Evolutionary conservation across 2,888 invertebrate genomes (phyloP).

Genomic region (Lamellibrachia columna): DNA sequence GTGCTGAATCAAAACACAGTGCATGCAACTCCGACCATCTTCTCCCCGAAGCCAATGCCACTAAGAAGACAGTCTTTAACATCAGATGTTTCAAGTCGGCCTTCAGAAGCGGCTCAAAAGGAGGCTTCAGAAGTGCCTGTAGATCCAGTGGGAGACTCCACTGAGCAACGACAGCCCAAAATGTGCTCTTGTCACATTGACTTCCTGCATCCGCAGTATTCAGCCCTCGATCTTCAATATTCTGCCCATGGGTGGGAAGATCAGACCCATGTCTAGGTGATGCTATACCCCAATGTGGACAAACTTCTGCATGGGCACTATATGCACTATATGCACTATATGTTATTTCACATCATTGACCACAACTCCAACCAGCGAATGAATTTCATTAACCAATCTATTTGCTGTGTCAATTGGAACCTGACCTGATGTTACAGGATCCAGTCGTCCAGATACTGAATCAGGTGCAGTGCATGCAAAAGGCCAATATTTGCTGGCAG

Average conservation of each 20-base stretch:
- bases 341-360: neutral
- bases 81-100: neutral
- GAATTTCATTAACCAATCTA: neutral
- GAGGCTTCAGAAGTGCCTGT: neutral
- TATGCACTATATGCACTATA: neutral
- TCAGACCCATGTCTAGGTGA: too few species aligned
- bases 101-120: neutral
- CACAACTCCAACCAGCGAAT: neutral
- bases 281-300: too few species aligned
- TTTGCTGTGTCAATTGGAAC: neutral
- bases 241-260: too few species aligned
- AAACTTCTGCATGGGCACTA: too few species aligned
- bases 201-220: too few species aligned
- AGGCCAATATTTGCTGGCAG: neutral
- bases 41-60: neutral
- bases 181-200: too few species aligned
- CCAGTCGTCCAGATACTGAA: conserved; percentile 3
- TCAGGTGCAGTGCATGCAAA: neutral
- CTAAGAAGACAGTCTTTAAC: neutral
- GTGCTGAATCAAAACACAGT: neutral
- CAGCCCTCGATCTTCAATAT: too few species aligned
- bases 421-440: neutral
- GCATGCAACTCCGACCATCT: neutral
- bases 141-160: too few species aligned
- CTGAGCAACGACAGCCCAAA: too few species aligned